These are phyloP conservation scores for Esox masquinongy DNA, from an alignment of 2,797 vertebrate species.

Conservation along the genomic window DNA sequence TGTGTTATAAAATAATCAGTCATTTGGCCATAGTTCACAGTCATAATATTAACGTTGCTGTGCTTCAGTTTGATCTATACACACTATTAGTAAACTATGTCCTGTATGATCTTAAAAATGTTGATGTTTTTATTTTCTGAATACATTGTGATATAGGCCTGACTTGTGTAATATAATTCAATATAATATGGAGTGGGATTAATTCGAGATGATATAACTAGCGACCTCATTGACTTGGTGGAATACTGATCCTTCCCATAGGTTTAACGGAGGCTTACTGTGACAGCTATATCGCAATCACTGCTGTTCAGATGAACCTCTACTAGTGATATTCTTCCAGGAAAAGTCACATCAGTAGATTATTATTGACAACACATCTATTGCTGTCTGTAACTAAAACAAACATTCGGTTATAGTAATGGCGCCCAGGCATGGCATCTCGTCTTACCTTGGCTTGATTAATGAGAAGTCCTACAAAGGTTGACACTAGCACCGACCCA, in stretches of 20 bases:
- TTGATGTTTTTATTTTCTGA: background rate
- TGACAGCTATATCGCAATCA: conserved; percentile 24
- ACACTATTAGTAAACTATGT: background rate
- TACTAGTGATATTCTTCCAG: background rate
- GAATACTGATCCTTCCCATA: conserved; percentile 59
- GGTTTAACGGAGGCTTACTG: conserved; percentile 65
- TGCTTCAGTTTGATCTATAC: background rate
- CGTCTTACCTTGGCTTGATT: conserved; percentile 88
- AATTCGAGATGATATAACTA: conserved; percentile 66
- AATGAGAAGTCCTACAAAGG: conserved; percentile 90
- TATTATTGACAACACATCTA: background rate
- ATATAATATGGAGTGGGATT: conserved; percentile 55
- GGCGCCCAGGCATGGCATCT: background rate
- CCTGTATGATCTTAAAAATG: background rate
- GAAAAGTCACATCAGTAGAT: background rate
- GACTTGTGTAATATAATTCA: background rate
- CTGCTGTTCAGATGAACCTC: background rate
- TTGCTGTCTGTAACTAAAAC: background rate
- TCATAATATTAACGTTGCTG: background rate
- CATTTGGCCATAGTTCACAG: background rate
- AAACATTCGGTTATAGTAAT: background rate
- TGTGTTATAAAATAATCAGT: background rate
- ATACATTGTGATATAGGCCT: background rate
- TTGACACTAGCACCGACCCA: conserved; percentile 85
- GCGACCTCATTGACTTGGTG: conserved; percentile 50